These are phyloP conservation scores for Lasiurus borealis DNA, from an alignment of 2,113 vertebrate genomes.

Conservation along the genomic window DNA sequence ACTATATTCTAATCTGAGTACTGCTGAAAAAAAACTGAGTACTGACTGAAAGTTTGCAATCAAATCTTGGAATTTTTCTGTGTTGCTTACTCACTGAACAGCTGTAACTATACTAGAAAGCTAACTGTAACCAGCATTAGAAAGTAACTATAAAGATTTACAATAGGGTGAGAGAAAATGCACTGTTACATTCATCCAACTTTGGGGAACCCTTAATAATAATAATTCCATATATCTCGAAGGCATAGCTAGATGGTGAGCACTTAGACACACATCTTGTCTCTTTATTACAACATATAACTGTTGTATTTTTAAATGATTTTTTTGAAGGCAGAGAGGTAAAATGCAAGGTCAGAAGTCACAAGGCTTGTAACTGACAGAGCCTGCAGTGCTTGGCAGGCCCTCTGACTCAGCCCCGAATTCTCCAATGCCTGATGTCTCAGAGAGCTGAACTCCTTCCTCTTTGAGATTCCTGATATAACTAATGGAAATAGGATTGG, in stretches of 20 bases:
- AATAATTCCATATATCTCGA: conserved; percentile 28
- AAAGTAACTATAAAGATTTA: conserved; percentile 54
- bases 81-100: conserved; percentile 23
- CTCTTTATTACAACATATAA: conserved; percentile 35
- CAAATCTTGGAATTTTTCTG: conserved; percentile 38
- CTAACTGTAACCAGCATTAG: conserved; percentile 4
- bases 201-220: conserved; percentile 48
- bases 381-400: background rate
- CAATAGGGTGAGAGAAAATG: background rate
- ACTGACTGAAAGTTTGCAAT: conserved; percentile 21
- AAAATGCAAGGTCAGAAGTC: conserved; percentile 46
- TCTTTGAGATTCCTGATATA: conserved; percentile 68
- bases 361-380: conserved; percentile 23
- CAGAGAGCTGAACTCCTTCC: conserved; percentile 54
- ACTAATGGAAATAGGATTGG: conserved; percentile 72
- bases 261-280: background rate
- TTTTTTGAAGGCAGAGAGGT: conserved; percentile 24
- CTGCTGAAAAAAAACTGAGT: conserved; percentile 30
- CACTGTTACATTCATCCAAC: background rate
- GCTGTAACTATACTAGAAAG: conserved; percentile 15
- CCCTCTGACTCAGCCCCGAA: conserved; percentile 23
- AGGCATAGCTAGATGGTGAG: background rate
- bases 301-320: conserved; percentile 14
- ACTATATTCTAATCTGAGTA: conserved; percentile 15
- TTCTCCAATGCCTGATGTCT: conserved; percentile 55